phyloP scores from a whole-genome alignment of 2,113 vertebrate species.

The Turdus rufiventris region DNA sequence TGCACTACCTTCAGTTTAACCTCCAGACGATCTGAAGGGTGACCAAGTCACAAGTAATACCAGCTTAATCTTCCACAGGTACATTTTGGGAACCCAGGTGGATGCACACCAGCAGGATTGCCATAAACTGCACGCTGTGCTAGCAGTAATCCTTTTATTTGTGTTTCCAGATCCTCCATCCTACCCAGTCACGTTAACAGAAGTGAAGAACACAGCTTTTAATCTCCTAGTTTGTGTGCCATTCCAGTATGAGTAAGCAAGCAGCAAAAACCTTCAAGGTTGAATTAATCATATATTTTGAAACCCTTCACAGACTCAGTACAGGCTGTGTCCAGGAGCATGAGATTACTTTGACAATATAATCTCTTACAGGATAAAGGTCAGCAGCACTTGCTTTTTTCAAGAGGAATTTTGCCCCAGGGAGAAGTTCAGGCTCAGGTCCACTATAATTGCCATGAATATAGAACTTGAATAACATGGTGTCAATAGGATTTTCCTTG shows the following conservation, averaged over 20 bases:
- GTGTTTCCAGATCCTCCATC: background rate
- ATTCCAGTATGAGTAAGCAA: background rate
- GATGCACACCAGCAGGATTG: background rate
- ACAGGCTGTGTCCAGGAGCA: background rate
- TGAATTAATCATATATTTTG: background rate
- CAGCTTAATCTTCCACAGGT: accelerated
- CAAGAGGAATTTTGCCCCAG: background rate
- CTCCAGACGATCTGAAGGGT: background rate
- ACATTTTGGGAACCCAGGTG: accelerated
- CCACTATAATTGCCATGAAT: background rate
- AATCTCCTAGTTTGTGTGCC: background rate
- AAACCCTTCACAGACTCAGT: background rate
- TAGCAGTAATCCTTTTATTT: background rate
- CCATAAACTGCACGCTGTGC: background rate
- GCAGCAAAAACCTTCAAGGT: background rate
- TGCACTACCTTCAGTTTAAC: background rate
- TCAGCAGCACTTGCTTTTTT: slow-evolving; percentile 3
- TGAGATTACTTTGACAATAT: slow-evolving; percentile 27
- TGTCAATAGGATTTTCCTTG: background rate
- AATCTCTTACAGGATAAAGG: slow-evolving; percentile 8
- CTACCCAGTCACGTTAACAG: background rate
- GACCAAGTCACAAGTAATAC: background rate
- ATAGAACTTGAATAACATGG: background rate
- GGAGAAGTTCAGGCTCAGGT: background rate
- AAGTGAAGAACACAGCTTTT: background rate